A percentile compares a stretch with the other conserved stretches of the same genome.
These are phyloP conservation scores for Sminthurides aquaticus DNA, from an alignment of 2,888 invertebrate genomes.

Conservation along the genomic window DNA sequence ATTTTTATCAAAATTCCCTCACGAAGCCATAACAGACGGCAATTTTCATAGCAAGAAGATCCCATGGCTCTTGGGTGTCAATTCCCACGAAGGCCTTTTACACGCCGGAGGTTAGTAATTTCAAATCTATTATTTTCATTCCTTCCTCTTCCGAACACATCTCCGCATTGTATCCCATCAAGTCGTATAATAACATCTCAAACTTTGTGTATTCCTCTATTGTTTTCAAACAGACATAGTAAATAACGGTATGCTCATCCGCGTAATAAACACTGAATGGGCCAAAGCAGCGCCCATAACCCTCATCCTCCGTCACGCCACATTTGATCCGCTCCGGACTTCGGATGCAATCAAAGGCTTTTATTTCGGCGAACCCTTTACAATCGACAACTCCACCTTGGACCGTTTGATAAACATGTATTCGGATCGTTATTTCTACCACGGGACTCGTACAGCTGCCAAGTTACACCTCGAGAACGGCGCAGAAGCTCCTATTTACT, in stretches of 20 bases:
- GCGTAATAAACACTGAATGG: conserved; percentile 38
- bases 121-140: too few relatives aligned
- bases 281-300: conserved; percentile 33
- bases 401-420: conserved; percentile 32
- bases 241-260: conserved; percentile 20
- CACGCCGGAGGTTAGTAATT: conserved; percentile 30
- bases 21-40: conserved; percentile 26
- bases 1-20: conserved; percentile 32
- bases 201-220: too few relatives aligned
- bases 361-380: conserved; percentile 25
- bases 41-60: conserved; percentile 30
- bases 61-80: conserved; percentile 34
- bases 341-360: conserved; percentile 23
- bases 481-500: conserved; percentile 21
- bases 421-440: conserved; percentile 38
- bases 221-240: conserved; percentile 32
- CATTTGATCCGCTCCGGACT: conserved; percentile 16
- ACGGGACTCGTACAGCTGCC: conserved; percentile 31
- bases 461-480: conserved; percentile 23
- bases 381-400: conserved; percentile 6
- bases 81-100: conserved; percentile 36
- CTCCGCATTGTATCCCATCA: too few relatives aligned
- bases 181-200: too few relatives aligned
- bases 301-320: conserved; percentile 22
- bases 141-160: too few relatives aligned